These are phyloP conservation scores for Apus apus DNA, from an alignment of 2,113 vertebrate species.

Conservation along the genomic window DNA sequence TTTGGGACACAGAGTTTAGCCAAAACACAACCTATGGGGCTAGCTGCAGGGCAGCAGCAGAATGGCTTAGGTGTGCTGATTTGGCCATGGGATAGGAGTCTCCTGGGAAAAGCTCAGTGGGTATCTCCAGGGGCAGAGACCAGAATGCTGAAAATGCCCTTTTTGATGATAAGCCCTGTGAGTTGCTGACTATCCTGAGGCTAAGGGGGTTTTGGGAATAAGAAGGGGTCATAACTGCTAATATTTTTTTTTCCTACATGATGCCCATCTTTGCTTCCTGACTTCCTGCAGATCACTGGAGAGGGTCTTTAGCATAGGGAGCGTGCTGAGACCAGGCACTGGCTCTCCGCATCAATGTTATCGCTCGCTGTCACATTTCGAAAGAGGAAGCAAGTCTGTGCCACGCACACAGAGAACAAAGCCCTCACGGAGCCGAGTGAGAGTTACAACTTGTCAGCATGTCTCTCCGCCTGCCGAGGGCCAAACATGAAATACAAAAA, in stretches of 20 bases:
- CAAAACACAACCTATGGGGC: neutral
- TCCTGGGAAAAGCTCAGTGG: neutral
- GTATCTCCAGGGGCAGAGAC: neutral
- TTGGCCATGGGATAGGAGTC: neutral
- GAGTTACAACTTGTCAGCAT: constrained; percentile 60
- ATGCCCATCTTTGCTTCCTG: neutral
- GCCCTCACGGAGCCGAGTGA: constrained; percentile 4
- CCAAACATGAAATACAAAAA: constrained; percentile 59
- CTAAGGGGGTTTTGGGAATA: neutral
- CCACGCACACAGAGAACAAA: constrained; percentile 36
- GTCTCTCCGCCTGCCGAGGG: constrained; percentile 55
- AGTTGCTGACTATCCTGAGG: neutral
- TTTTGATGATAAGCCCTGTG: fast-evolving
- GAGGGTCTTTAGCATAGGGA: constrained; percentile 4
- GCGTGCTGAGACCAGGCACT: neutral
- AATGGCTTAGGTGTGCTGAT: neutral
- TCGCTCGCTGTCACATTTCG: constrained; percentile 22
- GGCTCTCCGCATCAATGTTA: constrained; percentile 17
- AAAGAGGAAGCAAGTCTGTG: constrained; percentile 1
- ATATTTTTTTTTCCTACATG: neutral
- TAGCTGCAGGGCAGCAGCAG: neutral
- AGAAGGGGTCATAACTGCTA: fast-evolving
- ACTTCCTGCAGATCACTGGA: neutral
- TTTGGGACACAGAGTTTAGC: neutral
- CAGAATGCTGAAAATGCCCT: neutral